Percentiles rank a stretch among this genome's conserved stretches.
These are phyloP conservation scores for Mastomys coucha DNA, from an alignment of 2,113 vertebrate species.

Conservation along the genomic window DNA sequence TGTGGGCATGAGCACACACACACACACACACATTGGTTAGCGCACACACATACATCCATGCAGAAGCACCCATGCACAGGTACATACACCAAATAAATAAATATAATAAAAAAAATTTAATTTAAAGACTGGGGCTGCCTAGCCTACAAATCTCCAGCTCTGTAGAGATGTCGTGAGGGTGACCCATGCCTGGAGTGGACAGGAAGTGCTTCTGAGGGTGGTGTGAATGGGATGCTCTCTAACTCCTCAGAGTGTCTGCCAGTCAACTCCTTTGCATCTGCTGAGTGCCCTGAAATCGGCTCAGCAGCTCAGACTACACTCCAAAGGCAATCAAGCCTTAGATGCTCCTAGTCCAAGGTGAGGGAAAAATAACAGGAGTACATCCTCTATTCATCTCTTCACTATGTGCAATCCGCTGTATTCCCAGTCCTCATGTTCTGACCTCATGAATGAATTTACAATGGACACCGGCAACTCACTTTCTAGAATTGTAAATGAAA, in stretches of 20 bases:
- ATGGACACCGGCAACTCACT: not conserved
- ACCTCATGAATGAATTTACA: constrained; percentile 53
- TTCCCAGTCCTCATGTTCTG: constrained; percentile 15
- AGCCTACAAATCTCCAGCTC: not conserved
- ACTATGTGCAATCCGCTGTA: not conserved
- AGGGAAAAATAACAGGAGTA: not conserved
- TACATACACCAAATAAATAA: not conserved
- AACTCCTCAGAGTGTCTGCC: not conserved
- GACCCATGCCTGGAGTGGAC: not conserved
- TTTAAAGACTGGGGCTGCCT: no score
- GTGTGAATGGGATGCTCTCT: not conserved
- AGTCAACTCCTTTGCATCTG: not conserved
- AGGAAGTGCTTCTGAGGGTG: not conserved
- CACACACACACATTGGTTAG: not conserved
- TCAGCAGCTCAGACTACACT: not conserved
- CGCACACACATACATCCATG: not conserved
- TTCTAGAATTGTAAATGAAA: constrained; percentile 58
- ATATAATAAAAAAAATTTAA: not conserved
- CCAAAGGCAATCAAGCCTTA: no score
- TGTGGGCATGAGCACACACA: not conserved
- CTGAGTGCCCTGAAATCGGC: not conserved
- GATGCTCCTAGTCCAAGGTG: not conserved
- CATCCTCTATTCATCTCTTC: not conserved
- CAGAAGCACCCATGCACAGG: not conserved
- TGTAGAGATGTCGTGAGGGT: not conserved